These are phyloP conservation scores for Erebia palarica DNA, from an alignment of 2,888 invertebrate genomes.

Conservation along the genomic window DNA sequence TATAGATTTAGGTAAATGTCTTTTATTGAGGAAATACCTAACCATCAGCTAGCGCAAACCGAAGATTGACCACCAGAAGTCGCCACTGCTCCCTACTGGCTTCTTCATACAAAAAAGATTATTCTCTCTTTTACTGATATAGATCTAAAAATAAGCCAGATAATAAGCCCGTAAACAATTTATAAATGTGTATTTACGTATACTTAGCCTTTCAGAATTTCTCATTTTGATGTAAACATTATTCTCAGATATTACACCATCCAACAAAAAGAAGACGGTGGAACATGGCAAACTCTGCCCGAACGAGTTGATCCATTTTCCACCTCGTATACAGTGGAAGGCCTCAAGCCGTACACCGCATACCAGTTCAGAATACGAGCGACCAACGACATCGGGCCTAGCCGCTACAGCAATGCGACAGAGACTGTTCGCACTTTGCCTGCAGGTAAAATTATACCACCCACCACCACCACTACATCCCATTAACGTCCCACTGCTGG, in stretches of 20 bases:
- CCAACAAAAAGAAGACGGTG: constrained; percentile 92
- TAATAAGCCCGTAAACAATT: no score
- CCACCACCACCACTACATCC: no score
- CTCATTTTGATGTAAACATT: neutral
- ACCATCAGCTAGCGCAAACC: no score
- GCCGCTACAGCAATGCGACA: constrained; percentile 94
- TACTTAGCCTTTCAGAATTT: neutral
- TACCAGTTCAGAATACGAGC: constrained; percentile 97
- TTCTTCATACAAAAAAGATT: no score
- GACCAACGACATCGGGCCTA: constrained; percentile 97
- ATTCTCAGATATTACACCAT: constrained; percentile 92
- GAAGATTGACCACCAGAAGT: no score
- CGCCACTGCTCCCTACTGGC: no score
- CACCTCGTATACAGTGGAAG: constrained; percentile 93
- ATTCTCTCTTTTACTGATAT: no score
- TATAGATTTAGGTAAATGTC: no score
- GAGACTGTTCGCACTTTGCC: constrained; percentile 93
- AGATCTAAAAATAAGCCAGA: no score
- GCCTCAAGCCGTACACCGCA: constrained; percentile 92
- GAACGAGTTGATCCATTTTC: constrained; percentile 94
- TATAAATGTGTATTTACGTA: no score
- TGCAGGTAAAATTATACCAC: constrained; percentile 80
- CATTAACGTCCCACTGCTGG: no score
- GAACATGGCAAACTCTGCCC: constrained; percentile 92
- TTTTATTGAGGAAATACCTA: no score